Evolutionary conservation across 1,140 invertebrate species (phyloP).

Genomic region (Telenomus remus): DNA sequence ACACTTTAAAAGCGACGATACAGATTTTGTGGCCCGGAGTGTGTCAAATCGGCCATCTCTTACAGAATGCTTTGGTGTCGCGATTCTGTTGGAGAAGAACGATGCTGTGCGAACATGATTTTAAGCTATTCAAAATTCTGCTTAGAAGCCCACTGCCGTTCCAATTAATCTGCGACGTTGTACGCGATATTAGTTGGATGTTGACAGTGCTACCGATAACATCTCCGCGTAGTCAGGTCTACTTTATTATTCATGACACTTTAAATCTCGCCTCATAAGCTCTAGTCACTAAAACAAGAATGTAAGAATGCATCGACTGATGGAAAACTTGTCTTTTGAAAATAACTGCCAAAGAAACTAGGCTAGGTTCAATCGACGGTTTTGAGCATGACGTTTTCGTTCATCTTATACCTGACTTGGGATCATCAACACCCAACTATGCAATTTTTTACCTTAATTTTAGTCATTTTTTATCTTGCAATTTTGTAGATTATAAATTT

Average conservation of each 20-base stretch:
- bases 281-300: slow-evolving; percentile 52
- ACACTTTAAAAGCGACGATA: slow-evolving; percentile 14
- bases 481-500: too few species aligned
- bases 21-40: slow-evolving; percentile 20
- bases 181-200: slow-evolving; percentile 73
- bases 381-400: too few species aligned
- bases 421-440: too few species aligned
- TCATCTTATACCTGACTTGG: too few species aligned
- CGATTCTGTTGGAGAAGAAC: slow-evolving; percentile 29
- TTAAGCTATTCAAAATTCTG: slow-evolving; percentile 64
- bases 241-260: slow-evolving; percentile 71
- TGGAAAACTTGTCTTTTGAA: slow-evolving; percentile 45
- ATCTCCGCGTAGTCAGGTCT: slow-evolving; percentile 62
- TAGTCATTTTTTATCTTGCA: too few species aligned
- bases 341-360: slow-evolving; percentile 40
- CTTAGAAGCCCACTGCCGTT: slow-evolving; percentile 61
- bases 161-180: slow-evolving; percentile 72
- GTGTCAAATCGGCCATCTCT: slow-evolving; percentile 36
- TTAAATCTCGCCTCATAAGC: slow-evolving; percentile 57
- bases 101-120: slow-evolving; percentile 38
- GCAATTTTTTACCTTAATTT: too few species aligned
- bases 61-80: slow-evolving; percentile 12
- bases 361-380: slow-evolving; percentile 41
- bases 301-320: slow-evolving; percentile 56
- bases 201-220: slow-evolving; percentile 72